These are phyloP conservation scores for Enhydra lutris DNA, from an alignment of 2,113 vertebrate genomes.

Conservation along the genomic window DNA sequence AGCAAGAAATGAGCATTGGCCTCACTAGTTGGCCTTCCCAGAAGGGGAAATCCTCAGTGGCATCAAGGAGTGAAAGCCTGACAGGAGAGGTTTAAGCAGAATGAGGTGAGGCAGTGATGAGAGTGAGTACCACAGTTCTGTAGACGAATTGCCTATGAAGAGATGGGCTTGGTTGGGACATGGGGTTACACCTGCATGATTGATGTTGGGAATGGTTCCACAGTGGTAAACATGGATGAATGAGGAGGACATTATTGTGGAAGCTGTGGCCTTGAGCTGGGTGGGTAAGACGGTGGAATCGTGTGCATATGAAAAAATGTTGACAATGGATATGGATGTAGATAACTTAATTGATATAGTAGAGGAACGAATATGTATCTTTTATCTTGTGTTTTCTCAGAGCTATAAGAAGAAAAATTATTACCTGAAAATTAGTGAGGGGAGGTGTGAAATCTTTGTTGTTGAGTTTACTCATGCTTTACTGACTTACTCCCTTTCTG, in stretches of 20 bases:
- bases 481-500: neutral
- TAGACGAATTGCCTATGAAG: neutral
- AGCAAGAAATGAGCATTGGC: neutral
- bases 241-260: neutral
- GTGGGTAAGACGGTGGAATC: neutral
- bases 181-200: neutral
- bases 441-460: neutral
- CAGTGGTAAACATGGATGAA: neutral
- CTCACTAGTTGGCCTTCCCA: neutral
- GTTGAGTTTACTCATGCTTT: neutral
- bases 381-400: neutral
- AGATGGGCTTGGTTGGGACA: neutral
- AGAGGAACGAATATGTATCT: neutral
- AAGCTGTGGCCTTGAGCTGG: neutral
- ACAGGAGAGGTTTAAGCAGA: neutral
- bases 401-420: neutral
- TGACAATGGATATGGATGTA: neutral
- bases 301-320: neutral
- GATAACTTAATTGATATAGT: neutral
- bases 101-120: neutral
- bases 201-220: neutral
- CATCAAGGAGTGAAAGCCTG: neutral
- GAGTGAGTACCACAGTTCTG: neutral
- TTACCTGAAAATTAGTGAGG: neutral
- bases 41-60: neutral